Conservation (phyloP, 2,113 vertebrate species). For the Heterocephalus glaber region DNA sequence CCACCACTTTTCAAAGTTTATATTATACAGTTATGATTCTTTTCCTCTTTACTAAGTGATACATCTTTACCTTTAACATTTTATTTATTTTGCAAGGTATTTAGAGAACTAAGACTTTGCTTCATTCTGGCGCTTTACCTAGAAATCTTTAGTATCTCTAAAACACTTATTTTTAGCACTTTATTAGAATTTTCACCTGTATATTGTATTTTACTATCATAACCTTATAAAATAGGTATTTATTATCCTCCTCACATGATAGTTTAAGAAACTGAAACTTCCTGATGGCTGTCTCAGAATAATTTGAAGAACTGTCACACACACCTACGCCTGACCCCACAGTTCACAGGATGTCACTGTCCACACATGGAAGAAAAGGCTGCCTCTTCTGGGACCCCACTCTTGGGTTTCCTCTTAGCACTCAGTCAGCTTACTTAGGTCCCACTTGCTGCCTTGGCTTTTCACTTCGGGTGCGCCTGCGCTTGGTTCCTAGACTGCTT, state of each 20-base stretch:
- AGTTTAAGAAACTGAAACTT: neutral
- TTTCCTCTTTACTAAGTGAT: neutral
- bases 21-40: neutral
- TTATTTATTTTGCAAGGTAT: neutral
- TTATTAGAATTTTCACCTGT: slow-evolving; percentile 17
- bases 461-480: too few species aligned
- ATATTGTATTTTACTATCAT: neutral
- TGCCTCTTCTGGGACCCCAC: neutral
- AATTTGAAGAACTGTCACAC: neutral
- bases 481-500: neutral
- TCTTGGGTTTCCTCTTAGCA: neutral
- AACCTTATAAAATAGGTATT: slow-evolving; percentile 5
- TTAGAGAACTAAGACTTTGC: slow-evolving; percentile 12
- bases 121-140: neutral
- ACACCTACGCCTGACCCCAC: neutral
- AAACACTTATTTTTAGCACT: slow-evolving; percentile 10
- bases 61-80: neutral
- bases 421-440: neutral
- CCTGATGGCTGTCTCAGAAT: neutral
- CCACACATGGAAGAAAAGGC: neutral
- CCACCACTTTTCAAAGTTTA: neutral
- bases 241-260: neutral
- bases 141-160: neutral
- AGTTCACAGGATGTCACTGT: neutral
- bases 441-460: neutral